Evolutionary conservation across 2,797 vertebrate genomes (phyloP), one percentile per base, ranked within the genome.

Genomic region (Pogonophryne albipinna): DNA sequence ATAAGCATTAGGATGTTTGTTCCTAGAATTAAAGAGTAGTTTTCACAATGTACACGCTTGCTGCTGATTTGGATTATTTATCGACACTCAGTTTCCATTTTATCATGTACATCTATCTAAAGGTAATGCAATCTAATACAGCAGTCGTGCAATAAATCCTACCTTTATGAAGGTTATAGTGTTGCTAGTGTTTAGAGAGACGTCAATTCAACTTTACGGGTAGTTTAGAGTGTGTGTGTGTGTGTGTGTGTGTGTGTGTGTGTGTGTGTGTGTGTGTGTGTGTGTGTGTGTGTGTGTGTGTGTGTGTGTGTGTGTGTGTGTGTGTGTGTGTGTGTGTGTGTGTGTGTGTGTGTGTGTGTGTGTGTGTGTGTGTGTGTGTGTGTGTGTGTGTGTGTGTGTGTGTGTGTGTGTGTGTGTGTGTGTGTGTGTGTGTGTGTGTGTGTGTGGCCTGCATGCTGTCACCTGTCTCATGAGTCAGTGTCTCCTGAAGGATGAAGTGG

Each of bases 401-500:
- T 58, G 47, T 41, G 31, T 34, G 41, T 27, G 59, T 52, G 47
- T 23, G 55, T 13, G 47, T 59, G 62, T 58, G 34, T 51, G 62
- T 11, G 49, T n/a, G 52, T 3, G 74, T 27, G 44, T 20, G n/a
- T 12, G 45, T 17, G 31, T 7, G 42, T 34, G 51, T 23, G 23
- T 27, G 23, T 4, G 23, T 27, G 23, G 23, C 23, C 23, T 61
- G n/a, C 65, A 62, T 72, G 77, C 83, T 78, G 79, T 87, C 89
- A 90, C 85, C 86, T 82, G 77, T 89, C 86, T 87, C 84, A 68
- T 79, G 88, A 90, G 64, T 91, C 80, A 57, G 85, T 82, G 83
- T 85, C 76, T 85, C 78, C 80, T 81, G 79, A 79, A 87, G 83
- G 87, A 81, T 87, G 86, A 92, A 90, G 91, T 86, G 85, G 79